These are phyloP conservation scores for Actinemys pallida DNA, from an alignment of 2,113 vertebrate species.

Conservation along the genomic window DNA sequence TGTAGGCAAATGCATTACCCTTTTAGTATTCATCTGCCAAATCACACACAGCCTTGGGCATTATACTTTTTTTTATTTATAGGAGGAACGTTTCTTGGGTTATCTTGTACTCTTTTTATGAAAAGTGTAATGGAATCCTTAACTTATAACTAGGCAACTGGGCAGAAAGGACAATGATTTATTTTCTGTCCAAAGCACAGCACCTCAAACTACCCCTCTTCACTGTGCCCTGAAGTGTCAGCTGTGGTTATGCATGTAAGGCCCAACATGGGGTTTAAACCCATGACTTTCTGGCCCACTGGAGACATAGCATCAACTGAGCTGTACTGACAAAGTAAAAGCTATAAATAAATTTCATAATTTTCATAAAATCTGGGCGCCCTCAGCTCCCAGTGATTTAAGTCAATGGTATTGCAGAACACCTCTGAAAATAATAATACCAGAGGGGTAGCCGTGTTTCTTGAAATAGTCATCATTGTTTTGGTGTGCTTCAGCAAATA, in stretches of 20 bases:
- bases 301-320: not conserved
- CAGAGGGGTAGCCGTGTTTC: not conserved
- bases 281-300: not conserved
- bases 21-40: not conserved
- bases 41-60: not conserved
- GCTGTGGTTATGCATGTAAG: not conserved
- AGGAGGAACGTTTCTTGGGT: not conserved
- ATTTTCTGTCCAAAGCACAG: not conserved
- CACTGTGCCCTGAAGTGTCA: not conserved
- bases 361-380: not conserved
- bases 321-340: not conserved
- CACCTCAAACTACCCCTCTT: not conserved
- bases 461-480: not conserved
- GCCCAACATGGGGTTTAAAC: not conserved
- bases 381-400: slow-evolving; percentile 9
- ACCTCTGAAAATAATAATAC: slow-evolving; percentile 21
- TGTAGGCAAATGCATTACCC: not conserved
- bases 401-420: not conserved
- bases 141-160: not conserved
- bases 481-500: not conserved
- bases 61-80: not conserved
- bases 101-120: slow-evolving; percentile 3
- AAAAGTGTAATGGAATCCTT: not conserved
- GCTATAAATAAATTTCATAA: not conserved
- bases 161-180: not conserved